These are phyloP conservation scores for Drosophila mettleri DNA, from an alignment of 2,888 invertebrate genomes.

Conservation along the genomic window DNA sequence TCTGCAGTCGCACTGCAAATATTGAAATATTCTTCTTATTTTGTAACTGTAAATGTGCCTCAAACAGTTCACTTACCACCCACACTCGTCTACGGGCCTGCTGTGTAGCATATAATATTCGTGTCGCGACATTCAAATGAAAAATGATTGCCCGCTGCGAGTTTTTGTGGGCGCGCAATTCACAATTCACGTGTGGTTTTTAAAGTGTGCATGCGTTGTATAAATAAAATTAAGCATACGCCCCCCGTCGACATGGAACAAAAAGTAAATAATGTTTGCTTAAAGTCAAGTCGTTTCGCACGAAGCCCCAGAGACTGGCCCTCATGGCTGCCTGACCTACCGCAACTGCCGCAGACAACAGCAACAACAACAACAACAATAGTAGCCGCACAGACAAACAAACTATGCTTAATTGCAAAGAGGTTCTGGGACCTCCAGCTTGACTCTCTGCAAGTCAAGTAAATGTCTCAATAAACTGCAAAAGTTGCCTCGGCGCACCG, in stretches of 20 bases:
- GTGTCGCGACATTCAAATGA: constrained; percentile 63
- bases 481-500: constrained; percentile 46
- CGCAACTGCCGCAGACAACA: constrained; percentile 47
- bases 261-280: constrained; percentile 28
- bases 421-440: constrained; percentile 31
- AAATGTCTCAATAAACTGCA: constrained; percentile 69
- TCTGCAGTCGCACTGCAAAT: neutral
- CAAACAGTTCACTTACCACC: constrained; percentile 11
- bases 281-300: constrained; percentile 24
- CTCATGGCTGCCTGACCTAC: constrained; percentile 48
- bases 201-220: constrained; percentile 40
- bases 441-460: constrained; percentile 53
- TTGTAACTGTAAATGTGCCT: constrained; percentile 16
- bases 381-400: constrained; percentile 47
- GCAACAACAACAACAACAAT: constrained; percentile 7
- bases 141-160: constrained; percentile 62
- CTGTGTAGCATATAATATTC: constrained; percentile 19
- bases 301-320: constrained; percentile 18
- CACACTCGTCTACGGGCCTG: neutral
- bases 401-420: constrained; percentile 70
- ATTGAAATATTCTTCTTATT: constrained; percentile 13
- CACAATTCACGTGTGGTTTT: constrained; percentile 36
- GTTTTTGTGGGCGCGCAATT: constrained; percentile 23
- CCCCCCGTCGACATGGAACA: constrained; percentile 21
- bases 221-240: constrained; percentile 61